Base-by-base conservation (phyloP, 2,888 invertebrate species). In the Lithophane ornitopus region DNA sequence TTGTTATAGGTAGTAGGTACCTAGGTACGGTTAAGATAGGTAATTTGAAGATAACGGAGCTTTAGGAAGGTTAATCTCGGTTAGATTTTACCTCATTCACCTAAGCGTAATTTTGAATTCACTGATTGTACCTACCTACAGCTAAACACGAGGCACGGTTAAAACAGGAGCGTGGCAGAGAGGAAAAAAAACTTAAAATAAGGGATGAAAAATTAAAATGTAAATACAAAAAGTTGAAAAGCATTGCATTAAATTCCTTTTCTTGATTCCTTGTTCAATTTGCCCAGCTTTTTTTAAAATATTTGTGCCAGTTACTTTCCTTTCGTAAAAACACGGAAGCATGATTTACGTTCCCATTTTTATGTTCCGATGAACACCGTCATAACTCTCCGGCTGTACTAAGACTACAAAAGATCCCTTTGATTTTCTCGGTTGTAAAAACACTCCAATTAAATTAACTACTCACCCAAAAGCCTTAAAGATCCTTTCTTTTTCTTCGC, bases 401-500 rank as follows among this genome's bases (percentile, higher is more conserved):
- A 56, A 12, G 67, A 70, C 54, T 62, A 69, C 62, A 75, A 71
- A 77, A 72, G 69, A 62, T 69, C 26, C 22, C 34, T 74, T 82
- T 75, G 68, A 80, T 67, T 75, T 49, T 78, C 68, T 72, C 28
- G 52, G 39, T 78, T 62, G 62, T 78, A 70, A 75, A 82, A 85
- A 85, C 79, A 75, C 80, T 75, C 80, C 84, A 85, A 84, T 80
- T 74, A 80, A 81, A 85, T 87, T 49, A 78, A 80, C 74, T 68
- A 92, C 95, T 94, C 87, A 96, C 96, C 94, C 83, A 94, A 90
- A 69, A 96, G 86, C 76, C 92, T 91, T 41, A 92, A 81, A 8
- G 93, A 86, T 70, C 91, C 91, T 83, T 94, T 96, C 86, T 94
- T 95, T 89, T 95, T 96, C 83, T 94, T 95, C 0, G 95, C 96